phyloP scores from a whole-genome alignment of 2,888 invertebrate genomes.

The Hirtodrosophila confusa region DNA sequence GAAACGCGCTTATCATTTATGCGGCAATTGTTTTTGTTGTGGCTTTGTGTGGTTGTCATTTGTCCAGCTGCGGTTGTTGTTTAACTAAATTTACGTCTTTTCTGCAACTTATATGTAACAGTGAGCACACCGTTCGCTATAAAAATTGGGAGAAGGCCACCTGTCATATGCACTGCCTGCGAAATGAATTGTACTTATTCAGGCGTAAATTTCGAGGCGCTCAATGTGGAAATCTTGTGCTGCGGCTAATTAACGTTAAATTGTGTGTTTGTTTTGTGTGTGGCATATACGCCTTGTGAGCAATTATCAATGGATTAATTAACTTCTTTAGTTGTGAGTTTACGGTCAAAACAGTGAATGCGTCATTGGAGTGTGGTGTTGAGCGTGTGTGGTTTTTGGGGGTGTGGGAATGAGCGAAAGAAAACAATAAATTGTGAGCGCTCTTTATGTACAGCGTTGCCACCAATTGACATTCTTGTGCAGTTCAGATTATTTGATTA shows the following conservation, averaged over 20 bases:
- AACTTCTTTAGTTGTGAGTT: conserved; percentile 18
- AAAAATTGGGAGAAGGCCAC: conserved; percentile 64
- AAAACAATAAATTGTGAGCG: conserved; percentile 27
- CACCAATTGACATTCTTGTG: conserved; percentile 2
- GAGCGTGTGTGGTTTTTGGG: neutral
- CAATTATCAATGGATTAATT: conserved; percentile 51
- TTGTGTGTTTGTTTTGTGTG: conserved; percentile 16
- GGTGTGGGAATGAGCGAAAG: conserved; percentile 15
- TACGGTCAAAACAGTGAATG: conserved; percentile 54
- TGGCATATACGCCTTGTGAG: conserved; percentile 15
- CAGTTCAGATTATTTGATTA: neutral
- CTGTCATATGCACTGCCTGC: conserved; percentile 58
- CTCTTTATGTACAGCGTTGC: conserved; percentile 40
- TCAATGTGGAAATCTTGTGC: conserved; percentile 23
- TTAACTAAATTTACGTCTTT: conserved; percentile 4
- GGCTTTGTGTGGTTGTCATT: conserved; percentile 7
- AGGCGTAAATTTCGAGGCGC: conserved; percentile 42
- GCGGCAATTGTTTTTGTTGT: conserved; percentile 67
- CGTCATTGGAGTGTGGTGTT: conserved; percentile 23
- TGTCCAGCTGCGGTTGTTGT: conserved; percentile 29
- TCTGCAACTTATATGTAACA: conserved; percentile 16
- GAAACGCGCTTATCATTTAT: conserved; percentile 53
- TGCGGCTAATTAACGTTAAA: conserved; percentile 39
- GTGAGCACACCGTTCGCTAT: conserved; percentile 33
- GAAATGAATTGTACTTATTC: conserved; percentile 40